Evolutionary conservation across 2,888 invertebrate species (phyloP).

Genomic region (Machimus rusticus): DNA sequence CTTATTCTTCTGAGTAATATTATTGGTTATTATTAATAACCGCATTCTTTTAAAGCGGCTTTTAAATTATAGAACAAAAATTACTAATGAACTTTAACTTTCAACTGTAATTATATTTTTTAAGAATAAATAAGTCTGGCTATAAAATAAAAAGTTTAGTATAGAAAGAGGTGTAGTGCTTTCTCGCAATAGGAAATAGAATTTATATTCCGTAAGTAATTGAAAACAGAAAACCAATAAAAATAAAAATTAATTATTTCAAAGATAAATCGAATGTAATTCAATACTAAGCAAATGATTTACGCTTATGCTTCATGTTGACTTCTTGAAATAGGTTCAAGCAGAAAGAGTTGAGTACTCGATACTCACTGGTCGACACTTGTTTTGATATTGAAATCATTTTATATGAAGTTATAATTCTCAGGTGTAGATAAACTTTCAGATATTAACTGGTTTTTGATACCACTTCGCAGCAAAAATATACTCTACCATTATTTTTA

Average conservation of each 20-base stretch:
- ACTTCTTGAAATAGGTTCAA: not conserved
- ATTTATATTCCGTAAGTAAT: not conserved
- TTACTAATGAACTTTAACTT: too few relatives aligned
- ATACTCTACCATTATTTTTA: not conserved
- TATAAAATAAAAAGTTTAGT: too few relatives aligned
- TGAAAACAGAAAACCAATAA: not conserved
- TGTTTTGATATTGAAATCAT: not conserved
- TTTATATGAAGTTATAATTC: not conserved
- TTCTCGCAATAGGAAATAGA: too few relatives aligned
- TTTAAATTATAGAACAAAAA: too few relatives aligned
- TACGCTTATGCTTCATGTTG: not conserved
- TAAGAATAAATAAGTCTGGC: too few relatives aligned
- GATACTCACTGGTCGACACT: not conserved
- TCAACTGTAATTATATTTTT: too few relatives aligned
- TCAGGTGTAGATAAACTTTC: not conserved
- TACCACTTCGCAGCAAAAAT: not conserved
- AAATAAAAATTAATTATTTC: not conserved
- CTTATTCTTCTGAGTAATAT: too few relatives aligned
- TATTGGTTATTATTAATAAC: too few relatives aligned
- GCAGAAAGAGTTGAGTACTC: not conserved
- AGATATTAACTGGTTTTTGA: not conserved
- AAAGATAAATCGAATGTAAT: not conserved
- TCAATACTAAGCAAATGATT: not conserved
- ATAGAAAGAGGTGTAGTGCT: too few relatives aligned
- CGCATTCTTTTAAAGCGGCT: too few relatives aligned